phyloP scores from a whole-genome alignment of 2,888 invertebrate species.

The Clanis bilineata region DNA sequence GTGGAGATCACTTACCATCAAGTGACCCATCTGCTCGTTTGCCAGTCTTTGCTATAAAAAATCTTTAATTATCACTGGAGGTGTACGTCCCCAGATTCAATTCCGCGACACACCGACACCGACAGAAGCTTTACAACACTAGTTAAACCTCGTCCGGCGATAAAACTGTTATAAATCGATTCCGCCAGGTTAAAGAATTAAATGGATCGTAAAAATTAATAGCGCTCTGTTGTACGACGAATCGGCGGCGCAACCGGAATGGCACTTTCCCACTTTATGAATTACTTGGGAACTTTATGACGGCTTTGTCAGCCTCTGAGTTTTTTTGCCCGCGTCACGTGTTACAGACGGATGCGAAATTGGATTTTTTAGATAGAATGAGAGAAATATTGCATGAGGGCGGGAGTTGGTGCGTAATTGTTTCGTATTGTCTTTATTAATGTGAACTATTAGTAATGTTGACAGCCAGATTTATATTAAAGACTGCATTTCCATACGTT shows the following conservation, averaged over 20 bases:
- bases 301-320: constrained; percentile 62
- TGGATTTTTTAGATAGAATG: constrained; percentile 71
- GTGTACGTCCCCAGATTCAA: constrained; percentile 50
- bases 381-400: constrained; percentile 41
- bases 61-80: too few species aligned
- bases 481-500: too few species aligned
- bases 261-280: constrained; percentile 69
- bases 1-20: too few species aligned
- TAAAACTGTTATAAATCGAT: constrained; percentile 78
- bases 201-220: constrained; percentile 80
- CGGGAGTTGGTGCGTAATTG: constrained; percentile 31
- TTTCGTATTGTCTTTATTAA: constrained; percentile 23
- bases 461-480: not conserved
- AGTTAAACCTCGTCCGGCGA: constrained; percentile 63
- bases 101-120: constrained; percentile 46
- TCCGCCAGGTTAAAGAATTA: constrained; percentile 77
- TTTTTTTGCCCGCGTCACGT: constrained; percentile 70
- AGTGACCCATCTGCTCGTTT: too few species aligned
- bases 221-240: constrained; percentile 63
- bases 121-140: constrained; percentile 67
- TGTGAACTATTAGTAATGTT: not conserved
- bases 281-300: constrained; percentile 75
- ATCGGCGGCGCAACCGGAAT: constrained; percentile 50
- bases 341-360: constrained; percentile 75
- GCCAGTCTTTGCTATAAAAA: too few species aligned